Evolutionary conservation across 2,888 invertebrate genomes (phyloP).

Genomic region (Dolichomitus sp.): DNA sequence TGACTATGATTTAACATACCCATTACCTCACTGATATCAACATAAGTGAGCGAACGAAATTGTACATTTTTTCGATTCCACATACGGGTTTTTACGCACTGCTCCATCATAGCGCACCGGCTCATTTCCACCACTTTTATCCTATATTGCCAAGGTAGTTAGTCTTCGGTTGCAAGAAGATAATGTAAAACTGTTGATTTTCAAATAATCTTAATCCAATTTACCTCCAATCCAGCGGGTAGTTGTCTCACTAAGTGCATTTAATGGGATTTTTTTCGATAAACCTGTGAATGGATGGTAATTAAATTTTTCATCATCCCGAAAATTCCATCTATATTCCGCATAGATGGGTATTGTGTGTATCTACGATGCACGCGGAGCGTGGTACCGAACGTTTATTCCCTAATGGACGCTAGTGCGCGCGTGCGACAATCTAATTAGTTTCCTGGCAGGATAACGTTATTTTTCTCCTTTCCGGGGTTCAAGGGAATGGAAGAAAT

Average conservation of each 20-base stretch:
- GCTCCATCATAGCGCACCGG: too few species aligned
- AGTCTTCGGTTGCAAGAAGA: not conserved
- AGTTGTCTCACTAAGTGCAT: not conserved
- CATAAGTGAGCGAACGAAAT: too few species aligned
- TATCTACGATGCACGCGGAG: conserved; percentile 22
- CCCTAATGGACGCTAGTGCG: conserved; percentile 40
- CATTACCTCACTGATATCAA: too few species aligned
- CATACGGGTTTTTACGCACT: too few species aligned
- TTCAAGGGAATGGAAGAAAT: conserved; percentile 37
- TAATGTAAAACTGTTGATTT: not conserved
- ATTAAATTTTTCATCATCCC: conserved; percentile 21
- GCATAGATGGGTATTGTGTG: not conserved
- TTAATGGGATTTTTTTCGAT: conserved; percentile 2
- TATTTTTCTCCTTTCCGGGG: conserved; percentile 45
- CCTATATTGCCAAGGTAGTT: not conserved
- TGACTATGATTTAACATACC: too few species aligned
- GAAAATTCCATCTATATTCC: not conserved
- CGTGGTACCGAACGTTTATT: conserved; percentile 48
- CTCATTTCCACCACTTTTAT: not conserved
- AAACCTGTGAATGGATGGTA: conserved; percentile 14
- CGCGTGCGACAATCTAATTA: conserved; percentile 55
- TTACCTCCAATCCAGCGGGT: not conserved
- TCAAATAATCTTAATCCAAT: not conserved
- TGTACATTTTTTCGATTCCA: too few species aligned
- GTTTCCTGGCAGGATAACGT: conserved; percentile 40